These are phyloP conservation scores for Girardinus metallicus DNA, from an alignment of 2,797 vertebrate genomes.

Conservation along the genomic window DNA sequence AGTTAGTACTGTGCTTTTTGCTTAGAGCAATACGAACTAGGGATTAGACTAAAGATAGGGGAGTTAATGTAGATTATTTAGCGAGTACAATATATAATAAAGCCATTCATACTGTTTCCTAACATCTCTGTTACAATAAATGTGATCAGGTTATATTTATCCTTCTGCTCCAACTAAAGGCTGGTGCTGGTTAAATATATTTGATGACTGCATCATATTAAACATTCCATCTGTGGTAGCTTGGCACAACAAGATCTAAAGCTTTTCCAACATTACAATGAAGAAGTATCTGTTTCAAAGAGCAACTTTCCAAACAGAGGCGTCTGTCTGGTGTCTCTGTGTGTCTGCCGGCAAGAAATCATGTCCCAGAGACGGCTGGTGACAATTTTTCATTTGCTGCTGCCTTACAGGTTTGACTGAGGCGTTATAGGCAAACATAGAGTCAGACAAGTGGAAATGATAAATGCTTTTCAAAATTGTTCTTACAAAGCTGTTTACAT, in stretches of 20 bases:
- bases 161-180: not conserved
- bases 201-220: not conserved
- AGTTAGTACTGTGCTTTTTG: constrained; percentile 23
- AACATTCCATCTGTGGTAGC: not conserved
- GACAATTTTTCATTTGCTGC: constrained; percentile 35
- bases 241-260: not conserved
- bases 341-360: constrained; percentile 36
- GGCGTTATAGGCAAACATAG: constrained; percentile 11
- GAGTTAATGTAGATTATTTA: constrained; percentile 16
- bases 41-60: constrained; percentile 16
- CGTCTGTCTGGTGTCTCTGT: constrained; percentile 50
- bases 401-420: constrained; percentile 10
- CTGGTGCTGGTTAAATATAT: not conserved
- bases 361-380: constrained; percentile 34
- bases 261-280: constrained; percentile 3
- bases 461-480: not conserved
- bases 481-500: not conserved
- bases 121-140: not conserved
- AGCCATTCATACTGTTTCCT: constrained; percentile 4
- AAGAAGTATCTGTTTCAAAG: constrained; percentile 42
- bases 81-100: not conserved
- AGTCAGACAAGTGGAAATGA: not conserved
- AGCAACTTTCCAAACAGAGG: constrained; percentile 61
- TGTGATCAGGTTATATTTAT: not conserved
- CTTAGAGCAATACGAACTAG: constrained; percentile 12